A percentile compares a stretch with the other conserved stretches of the same genome.
phyloP scores from a whole-genome alignment of 2,797 vertebrate genomes.

The Hypotaenidia philippensis region DNA sequence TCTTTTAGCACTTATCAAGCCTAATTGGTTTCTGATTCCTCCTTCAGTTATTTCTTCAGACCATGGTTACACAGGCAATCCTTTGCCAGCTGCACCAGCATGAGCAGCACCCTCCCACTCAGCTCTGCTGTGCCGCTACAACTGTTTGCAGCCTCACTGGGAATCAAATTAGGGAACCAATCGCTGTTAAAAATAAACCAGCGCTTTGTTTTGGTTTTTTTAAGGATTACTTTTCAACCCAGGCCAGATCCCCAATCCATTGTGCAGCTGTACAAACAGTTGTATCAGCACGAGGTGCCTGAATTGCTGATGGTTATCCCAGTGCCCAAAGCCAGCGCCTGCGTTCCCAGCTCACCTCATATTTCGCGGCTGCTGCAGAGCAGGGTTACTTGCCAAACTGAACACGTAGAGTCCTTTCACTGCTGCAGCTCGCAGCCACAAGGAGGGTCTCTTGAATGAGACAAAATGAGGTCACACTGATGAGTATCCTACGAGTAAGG shows the following conservation, averaged over 20 bases:
- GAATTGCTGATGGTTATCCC: slow-evolving; percentile 55
- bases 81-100: background rate
- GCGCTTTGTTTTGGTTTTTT: slow-evolving; percentile 26
- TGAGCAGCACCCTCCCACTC: background rate
- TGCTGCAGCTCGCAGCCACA: accelerated
- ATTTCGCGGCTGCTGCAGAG: background rate
- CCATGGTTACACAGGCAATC: background rate
- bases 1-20: background rate
- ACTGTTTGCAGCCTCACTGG: background rate
- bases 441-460: slow-evolving; percentile 9
- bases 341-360: slow-evolving; percentile 1
- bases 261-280: slow-evolving; percentile 69
- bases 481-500: background rate
- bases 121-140: background rate
- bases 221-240: slow-evolving; percentile 48
- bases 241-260: slow-evolving; percentile 36
- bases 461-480: slow-evolving; percentile 57
- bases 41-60: slow-evolving; percentile 21
- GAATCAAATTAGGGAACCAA: slow-evolving; percentile 15
- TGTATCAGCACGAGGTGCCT: slow-evolving; percentile 50
- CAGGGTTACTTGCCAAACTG: background rate
- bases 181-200: slow-evolving; percentile 51
- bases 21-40: background rate
- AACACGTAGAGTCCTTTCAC: background rate
- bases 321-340: background rate